These are phyloP conservation scores for Neodiprion virginianus DNA, from an alignment of 1,140 invertebrate genomes.

Conservation along the genomic window DNA sequence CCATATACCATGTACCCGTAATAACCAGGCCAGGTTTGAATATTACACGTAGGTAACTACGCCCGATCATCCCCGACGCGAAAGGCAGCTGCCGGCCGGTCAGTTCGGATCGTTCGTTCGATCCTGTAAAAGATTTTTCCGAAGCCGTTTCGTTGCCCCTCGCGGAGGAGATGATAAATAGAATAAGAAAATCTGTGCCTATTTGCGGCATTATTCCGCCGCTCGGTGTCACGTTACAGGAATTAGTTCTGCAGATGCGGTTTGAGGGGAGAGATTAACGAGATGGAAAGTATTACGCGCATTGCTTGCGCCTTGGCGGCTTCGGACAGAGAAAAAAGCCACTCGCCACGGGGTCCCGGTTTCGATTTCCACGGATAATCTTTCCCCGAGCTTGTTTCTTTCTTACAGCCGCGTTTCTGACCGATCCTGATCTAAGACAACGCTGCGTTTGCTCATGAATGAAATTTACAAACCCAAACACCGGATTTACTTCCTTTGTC, in stretches of 20 bases:
- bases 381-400: neutral
- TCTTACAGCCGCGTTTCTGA: too few relatives aligned
- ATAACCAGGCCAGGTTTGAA: constrained; percentile 49
- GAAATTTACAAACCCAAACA: neutral
- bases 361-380: neutral
- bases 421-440: too few relatives aligned
- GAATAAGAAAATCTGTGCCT: neutral
- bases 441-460: neutral
- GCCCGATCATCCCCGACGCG: too few relatives aligned
- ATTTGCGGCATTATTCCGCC: too few relatives aligned
- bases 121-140: neutral
- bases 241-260: neutral
- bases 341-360: neutral
- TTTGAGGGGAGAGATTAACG: neutral
- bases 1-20: too few relatives aligned
- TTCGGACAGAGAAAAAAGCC: neutral
- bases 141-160: neutral
- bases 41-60: constrained; percentile 60
- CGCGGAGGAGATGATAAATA: neutral
- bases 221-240: constrained; percentile 6
- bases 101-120: constrained; percentile 49
- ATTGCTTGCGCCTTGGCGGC: neutral
- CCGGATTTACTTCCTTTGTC: neutral
- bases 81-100: constrained; percentile 56
- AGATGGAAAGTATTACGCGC: neutral